Base-by-base conservation (phyloP, 2,888 invertebrate species). In the Protonemura montana region DNA sequence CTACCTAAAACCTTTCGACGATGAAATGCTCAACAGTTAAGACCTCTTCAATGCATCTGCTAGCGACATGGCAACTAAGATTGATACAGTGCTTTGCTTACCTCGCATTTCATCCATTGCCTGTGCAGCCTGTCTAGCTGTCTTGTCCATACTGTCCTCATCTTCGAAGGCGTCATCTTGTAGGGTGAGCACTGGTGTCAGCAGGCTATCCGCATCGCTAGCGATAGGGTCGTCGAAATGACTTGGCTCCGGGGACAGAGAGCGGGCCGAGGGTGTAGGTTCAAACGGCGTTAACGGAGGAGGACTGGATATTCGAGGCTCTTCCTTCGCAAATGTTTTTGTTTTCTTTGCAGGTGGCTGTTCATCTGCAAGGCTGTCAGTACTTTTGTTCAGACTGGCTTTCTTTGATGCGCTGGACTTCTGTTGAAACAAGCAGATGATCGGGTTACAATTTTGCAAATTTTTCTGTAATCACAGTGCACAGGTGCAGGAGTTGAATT, bases 31-130 rank as follows among this genome's bases (percentile, higher is more conserved):
- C 59, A 59, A 21, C 7, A 59, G 21, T 59, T 59, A 21, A 59
- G 21, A 59, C 59, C 59, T 59, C 59, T 59, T 59, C 59, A 59
- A 59, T 59, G 59, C 59, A 59, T 59, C 59, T 59, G 59, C 59
- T 59, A 59, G 59, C 21, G 13, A 59, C 59, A 21, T 59, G 59
- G 59, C 3, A 59, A 59, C 59, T 59, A 59, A 59, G 13, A 59
- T 59, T 7, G 7, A 21, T 21, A 10, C 16, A 21, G 59, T 21
- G 16, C 59, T 59, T 2, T 59, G 59, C 21, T 59, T 59, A 59
- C 59, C 59, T 59, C 21, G 7, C 59, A 59, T 59, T 21, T 59
- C 59, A 59, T 59, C 59, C 59, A 59, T 59, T 21, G 59, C 59
- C 59, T 59, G 59, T 59, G 59, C 59, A 10, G 59, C 59, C 13